Percentiles rank a stretch among this genome's conserved stretches.
phyloP scores from a whole-genome alignment of 2,113 vertebrate genomes.

The Aphelocoma coerulescens region DNA sequence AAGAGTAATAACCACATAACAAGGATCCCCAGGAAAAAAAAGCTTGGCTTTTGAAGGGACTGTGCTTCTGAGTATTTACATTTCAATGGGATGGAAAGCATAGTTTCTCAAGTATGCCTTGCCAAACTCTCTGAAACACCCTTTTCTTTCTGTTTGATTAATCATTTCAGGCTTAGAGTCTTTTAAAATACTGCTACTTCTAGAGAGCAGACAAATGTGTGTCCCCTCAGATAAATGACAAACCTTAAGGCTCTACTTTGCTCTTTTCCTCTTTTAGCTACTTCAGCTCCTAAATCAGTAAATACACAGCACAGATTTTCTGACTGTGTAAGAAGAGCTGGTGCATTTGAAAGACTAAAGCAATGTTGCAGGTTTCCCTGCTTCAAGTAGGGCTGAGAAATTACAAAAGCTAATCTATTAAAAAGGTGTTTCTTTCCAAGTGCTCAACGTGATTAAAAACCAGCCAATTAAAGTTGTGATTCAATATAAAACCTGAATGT shows the following conservation, averaged over 20 bases:
- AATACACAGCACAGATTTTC: not conserved
- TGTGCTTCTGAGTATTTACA: slow-evolving; percentile 51
- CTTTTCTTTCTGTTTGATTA: slow-evolving; percentile 60
- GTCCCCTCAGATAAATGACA: not conserved
- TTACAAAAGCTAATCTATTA: not conserved
- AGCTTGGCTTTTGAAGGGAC: not conserved
- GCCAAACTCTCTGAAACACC: slow-evolving; percentile 31
- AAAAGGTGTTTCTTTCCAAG: slow-evolving; percentile 26
- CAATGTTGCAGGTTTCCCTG: not conserved
- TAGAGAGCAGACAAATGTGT: not conserved
- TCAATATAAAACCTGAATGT: slow-evolving; percentile 12
- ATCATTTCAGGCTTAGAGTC: slow-evolving; percentile 31
- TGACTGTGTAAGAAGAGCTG: not conserved
- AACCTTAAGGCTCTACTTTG: not conserved
- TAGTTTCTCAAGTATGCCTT: slow-evolving; percentile 29
- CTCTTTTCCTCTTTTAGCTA: not conserved
- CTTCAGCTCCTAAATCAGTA: not conserved
- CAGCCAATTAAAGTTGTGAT: slow-evolving; percentile 24
- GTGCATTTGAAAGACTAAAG: not conserved
- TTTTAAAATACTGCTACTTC: slow-evolving; percentile 40
- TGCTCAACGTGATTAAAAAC: not conserved
- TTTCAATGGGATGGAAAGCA: slow-evolving; percentile 56
- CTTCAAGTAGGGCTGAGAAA: not conserved
- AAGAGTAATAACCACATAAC: not conserved
- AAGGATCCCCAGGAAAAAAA: slow-evolving; percentile 17